Evolutionary conservation across 2,113 vertebrate genomes (phyloP).

Genomic region (Formicarius rufipectus): DNA sequence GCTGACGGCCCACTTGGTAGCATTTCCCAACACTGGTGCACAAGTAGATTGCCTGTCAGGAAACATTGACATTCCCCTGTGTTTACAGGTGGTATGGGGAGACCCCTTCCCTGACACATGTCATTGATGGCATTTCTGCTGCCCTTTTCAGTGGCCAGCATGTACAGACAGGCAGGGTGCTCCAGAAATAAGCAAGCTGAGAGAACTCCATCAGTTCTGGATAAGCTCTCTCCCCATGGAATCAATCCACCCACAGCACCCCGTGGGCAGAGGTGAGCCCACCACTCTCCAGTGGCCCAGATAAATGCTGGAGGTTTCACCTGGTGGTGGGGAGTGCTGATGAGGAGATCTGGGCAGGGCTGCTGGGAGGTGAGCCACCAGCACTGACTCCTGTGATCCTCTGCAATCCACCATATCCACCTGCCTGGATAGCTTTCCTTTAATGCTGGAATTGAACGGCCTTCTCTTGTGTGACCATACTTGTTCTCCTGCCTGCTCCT

Average conservation of each 20-base stretch:
- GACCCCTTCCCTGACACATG: background rate
- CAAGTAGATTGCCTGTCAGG: background rate
- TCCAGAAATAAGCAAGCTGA: background rate
- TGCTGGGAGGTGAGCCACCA: background rate
- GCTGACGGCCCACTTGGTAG: background rate
- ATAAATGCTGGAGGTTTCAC: background rate
- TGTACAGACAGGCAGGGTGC: background rate
- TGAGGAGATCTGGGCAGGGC: background rate
- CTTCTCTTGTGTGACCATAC: background rate
- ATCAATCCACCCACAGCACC: background rate
- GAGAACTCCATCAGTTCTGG: background rate
- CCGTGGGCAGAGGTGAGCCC: background rate
- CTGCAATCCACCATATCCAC: background rate
- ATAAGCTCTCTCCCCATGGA: background rate
- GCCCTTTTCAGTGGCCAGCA: background rate
- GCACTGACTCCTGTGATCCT: fast-evolving
- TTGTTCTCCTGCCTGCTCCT: background rate
- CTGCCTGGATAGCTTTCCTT: background rate
- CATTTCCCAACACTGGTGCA: fast-evolving
- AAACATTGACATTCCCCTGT: background rate
- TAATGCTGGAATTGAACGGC: background rate
- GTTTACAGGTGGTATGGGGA: background rate
- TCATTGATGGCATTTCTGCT: background rate
- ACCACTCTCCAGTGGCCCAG: background rate
- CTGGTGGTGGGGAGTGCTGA: background rate